Base-by-base conservation (phyloP, 2,113 vertebrate species). In the Saguinus imperator region DNA sequence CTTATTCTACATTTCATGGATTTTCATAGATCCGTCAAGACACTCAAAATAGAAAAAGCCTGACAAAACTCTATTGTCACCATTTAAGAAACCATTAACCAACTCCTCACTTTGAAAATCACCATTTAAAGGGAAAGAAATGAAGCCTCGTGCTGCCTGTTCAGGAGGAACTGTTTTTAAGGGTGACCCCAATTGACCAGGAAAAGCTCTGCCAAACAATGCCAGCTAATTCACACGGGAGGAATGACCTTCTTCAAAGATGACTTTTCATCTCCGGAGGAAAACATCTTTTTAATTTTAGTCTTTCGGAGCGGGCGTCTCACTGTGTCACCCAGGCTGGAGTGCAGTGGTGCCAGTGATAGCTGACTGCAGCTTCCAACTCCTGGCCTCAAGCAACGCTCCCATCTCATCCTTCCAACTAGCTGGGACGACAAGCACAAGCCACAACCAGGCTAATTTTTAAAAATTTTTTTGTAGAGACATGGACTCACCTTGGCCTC, bases 41-140 rank as follows among this genome's bases (percentile, higher is more conserved):
- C 45, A 83, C 37, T 94, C 85, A 66, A 40, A 85, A 89, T 29
- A 94, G 84, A 55, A 70, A 48, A 92, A 75, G 16, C 40, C 48
- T 92, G n/a, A 86, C 84, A 55, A 94, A 75, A 80, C 84, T 81
- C 43, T 43, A 85, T 57, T 82, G 58, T 82, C 88, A 86, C 73
- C 64, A 48, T 61, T 4, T 58, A 73, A 96, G 88, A 50, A 37
- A 48, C 45, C 55, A 66, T 50, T 37, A 91, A 68, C 27, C 76
- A 48, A 94, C 52, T 75, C 45, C 45, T 89, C 29, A 32, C 48
- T 87, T 83, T 89, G 89, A 94, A 93, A 89, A 86, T 10, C 27
- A n/a, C 21, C 75, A 43, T 75, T 89, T 79, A 89, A 92, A 76
- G 79, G 32, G n/a, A 29, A 92, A 87, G 48, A 68, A 72, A 64